Evolutionary conservation across 1,140 invertebrate species (phyloP), one percentile per base, ranked within the genome.

Genomic region (Aphidius ervi): DNA sequence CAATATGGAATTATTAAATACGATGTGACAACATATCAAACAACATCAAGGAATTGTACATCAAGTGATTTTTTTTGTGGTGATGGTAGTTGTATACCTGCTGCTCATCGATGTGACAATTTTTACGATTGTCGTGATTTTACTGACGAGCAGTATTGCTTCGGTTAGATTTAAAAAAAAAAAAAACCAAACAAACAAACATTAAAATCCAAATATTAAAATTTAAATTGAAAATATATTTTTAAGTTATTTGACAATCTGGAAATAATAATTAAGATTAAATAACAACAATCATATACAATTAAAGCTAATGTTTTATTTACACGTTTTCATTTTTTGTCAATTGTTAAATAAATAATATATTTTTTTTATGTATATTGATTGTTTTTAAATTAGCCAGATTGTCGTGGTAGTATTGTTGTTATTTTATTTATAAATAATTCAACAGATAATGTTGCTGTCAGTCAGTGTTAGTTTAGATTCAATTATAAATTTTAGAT

Each of bases 121-220:
- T 86, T 84, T 78, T 88, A 88, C 83, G 91, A 95, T 83, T 96
- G 94, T 83, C 85, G 84, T 77, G 93, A 95, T 82, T 89, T 90
- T 83, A 93, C 91, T 66, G 94, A 96, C 81, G 93, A 96, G 83
- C 87, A 91, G 77, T 87, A 90, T 80, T 95, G 93, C 85, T 84
- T 88, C 81, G 82, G 82, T 84, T 83, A 83, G 82, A 75, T 69
- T 63, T 41, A 42, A 41, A 10, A 37, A 40, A 23, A 43, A 43
- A 43, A 43, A 0, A 10, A 54, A 5, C 23, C 5, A 10, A 54
- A 5, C 23, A 31, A 31, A 31, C 2, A 31, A 31, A 31, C 64
- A 70, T 42, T 16, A 37, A 41, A 6, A 37, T 52, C 41, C 39
- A 42, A 31, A n/a, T n/a, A n/a, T n/a, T n/a, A n/a, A n/a, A n/a